Percentiles rank a stretch among this genome's conserved stretches.
phyloP scores from a whole-genome alignment of 2,113 vertebrate species.

The Menidia beryllina region DNA sequence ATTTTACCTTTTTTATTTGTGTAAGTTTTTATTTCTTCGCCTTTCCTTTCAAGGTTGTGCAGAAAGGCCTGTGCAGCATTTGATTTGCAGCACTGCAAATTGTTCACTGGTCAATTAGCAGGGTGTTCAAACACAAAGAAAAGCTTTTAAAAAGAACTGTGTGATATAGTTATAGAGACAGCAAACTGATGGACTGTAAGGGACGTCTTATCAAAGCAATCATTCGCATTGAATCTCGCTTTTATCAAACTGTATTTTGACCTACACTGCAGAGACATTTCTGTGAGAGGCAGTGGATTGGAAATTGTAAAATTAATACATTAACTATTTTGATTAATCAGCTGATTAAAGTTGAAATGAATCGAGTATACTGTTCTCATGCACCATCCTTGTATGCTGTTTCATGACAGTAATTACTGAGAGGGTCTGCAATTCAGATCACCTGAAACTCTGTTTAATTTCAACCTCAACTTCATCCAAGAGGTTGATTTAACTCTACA shows the following conservation, averaged over 20 bases:
- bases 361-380: conserved; percentile 43
- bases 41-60: background rate
- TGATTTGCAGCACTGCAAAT: conserved; percentile 7
- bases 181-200: conserved; percentile 28
- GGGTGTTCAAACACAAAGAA: conserved; percentile 35
- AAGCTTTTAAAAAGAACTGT: background rate
- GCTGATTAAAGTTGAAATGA: conserved; percentile 65
- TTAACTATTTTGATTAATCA: conserved; percentile 66
- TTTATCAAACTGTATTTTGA: conserved; percentile 59
- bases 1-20: too few species aligned
- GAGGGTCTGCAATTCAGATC: conserved; percentile 34
- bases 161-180: conserved; percentile 21
- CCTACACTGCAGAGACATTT: conserved; percentile 59
- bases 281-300: conserved; percentile 51
- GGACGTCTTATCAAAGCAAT: conserved; percentile 38
- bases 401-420: conserved; percentile 62
- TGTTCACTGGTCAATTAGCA: conserved; percentile 58
- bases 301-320: conserved; percentile 70
- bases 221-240: conserved; percentile 46
- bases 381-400: conserved; percentile 43
- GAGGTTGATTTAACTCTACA: conserved; percentile 42
- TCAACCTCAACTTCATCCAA: conserved; percentile 43
- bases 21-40: background rate
- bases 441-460: conserved; percentile 62
- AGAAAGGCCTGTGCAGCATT: conserved; percentile 1